phyloP scores from a whole-genome alignment of 2,797 vertebrate species.

The Liasis olivaceus region DNA sequence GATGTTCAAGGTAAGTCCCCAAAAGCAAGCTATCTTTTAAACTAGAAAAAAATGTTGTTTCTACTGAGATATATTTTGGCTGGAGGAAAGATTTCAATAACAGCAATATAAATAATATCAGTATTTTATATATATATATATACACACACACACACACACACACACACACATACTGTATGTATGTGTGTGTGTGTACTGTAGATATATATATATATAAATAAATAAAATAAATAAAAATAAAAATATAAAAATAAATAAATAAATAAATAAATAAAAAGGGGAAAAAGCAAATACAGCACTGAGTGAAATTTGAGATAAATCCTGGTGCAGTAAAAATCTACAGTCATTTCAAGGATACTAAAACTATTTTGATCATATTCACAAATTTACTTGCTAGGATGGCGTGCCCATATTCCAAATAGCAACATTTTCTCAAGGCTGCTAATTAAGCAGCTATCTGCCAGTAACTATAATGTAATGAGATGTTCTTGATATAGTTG shows the following conservation, averaged over 20 bases:
- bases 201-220: too few species aligned
- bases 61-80: background rate
- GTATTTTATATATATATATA: too few species aligned
- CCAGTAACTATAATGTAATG: background rate
- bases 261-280: too few species aligned
- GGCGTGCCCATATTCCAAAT: background rate
- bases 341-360: background rate
- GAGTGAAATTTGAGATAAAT: background rate
- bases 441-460: background rate
- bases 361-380: background rate
- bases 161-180: too few species aligned
- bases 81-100: conserved; percentile 1
- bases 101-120: background rate
- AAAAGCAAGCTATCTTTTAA: conserved; percentile 14
- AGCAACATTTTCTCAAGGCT: background rate
- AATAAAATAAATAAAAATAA: too few species aligned
- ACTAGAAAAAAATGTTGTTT: background rate
- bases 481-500: background rate
- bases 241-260: too few species aligned
- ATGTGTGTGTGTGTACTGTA: too few species aligned
- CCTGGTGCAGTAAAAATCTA: background rate
- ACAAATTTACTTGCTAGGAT: background rate
- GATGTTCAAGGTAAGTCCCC: conserved; percentile 86
- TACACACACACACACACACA: too few species aligned
- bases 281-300: background rate